Base-by-base conservation (phyloP, 2,113 vertebrate genomes). In the Protobothrops mucrosquamatus region DNA sequence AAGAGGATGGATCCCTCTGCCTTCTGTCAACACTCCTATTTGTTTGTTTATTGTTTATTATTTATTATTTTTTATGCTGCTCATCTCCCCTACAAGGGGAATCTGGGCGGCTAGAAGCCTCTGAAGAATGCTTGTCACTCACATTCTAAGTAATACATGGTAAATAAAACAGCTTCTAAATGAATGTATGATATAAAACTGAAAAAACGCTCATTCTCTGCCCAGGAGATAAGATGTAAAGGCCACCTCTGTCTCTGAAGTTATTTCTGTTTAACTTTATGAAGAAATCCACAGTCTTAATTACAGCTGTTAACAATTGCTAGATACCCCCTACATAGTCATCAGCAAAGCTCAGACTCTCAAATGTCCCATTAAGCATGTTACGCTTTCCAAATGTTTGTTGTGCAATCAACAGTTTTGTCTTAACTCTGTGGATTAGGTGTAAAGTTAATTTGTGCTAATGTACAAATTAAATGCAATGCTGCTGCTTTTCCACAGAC, bases 391-490 rank as follows among this genome's bases (percentile, higher is more conserved):
- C 43, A n/a, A 57, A 0, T 54, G 86, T 6, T 87, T 34, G 4
- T 93, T 88, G 34, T 88, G 12, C 34, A 94, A 34, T 89, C 48
- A 91, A 14, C 85, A 92, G 3, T 90, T 91, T 51, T 23, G 15
- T 3, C 54, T 91, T 91, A 74, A 29, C 3, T 91, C 39, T 6
- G 2, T 93, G 29, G 64, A 94, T 89, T 93, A 89, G 88, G 34
- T 11, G 51, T 85, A 92, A 46, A 94, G 3, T 39, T 96, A 88
- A 64, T 52, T 94, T 92, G 64, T 56, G 43, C 14, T 57, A 89
- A 74, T 54, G 0, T 89, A 85, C 55, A 10, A 81, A 43, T 46
- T 89, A 59, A 3, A 5, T 89, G 90, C 55, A 61, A 23, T 61
- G 43, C 22, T 12, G n/a, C 34, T 61, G 64, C 2, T 56, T 91